A percentile compares a stretch with the other conserved stretches of the same genome.
Evolutionary conservation across 1,140 invertebrate genomes (phyloP).

Genomic region (Calycopis cecrops): DNA sequence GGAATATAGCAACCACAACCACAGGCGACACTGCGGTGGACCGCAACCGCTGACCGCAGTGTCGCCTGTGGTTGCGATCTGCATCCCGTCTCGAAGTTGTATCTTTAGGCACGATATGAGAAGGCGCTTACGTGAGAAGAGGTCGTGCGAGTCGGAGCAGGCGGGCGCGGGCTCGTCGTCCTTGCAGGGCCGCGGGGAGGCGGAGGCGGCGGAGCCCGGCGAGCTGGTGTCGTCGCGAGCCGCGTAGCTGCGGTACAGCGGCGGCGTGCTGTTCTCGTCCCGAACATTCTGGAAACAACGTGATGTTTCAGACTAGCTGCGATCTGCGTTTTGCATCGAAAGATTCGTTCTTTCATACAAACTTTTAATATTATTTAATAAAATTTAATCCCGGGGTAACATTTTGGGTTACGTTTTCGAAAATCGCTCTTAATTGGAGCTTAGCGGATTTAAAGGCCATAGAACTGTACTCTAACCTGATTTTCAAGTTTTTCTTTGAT

Average conservation of each 20-base stretch:
- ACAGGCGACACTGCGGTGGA: no score
- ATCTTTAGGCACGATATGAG: not conserved
- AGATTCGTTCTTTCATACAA: not conserved
- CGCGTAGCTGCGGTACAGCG: constrained; percentile 55
- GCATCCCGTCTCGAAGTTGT: not conserved
- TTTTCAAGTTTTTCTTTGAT: no score
- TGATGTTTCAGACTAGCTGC: not conserved
- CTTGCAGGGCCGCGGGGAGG: constrained; percentile 65
- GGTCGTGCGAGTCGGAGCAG: constrained; percentile 62
- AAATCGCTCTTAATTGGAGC: no score
- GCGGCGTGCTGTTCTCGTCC: constrained; percentile 56
- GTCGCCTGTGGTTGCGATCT: no score
- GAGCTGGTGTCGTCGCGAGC: constrained; percentile 67
- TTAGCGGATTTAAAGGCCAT: no score
- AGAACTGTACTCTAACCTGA: no score
- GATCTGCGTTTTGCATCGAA: not conserved
- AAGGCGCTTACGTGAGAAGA: constrained; percentile 51
- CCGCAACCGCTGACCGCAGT: no score
- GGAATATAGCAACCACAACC: no score
- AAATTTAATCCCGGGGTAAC: no score
- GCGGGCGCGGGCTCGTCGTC: constrained; percentile 50
- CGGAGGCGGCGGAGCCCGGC: constrained; percentile 66
- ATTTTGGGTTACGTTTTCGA: no score
- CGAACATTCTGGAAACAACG: constrained; percentile 44
- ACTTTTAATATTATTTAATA: no score